A percentile compares a stretch with the other conserved stretches of the same genome.
Evolutionary conservation across 2,888 invertebrate genomes (phyloP).

Genomic region (Encarsia formosa): DNA sequence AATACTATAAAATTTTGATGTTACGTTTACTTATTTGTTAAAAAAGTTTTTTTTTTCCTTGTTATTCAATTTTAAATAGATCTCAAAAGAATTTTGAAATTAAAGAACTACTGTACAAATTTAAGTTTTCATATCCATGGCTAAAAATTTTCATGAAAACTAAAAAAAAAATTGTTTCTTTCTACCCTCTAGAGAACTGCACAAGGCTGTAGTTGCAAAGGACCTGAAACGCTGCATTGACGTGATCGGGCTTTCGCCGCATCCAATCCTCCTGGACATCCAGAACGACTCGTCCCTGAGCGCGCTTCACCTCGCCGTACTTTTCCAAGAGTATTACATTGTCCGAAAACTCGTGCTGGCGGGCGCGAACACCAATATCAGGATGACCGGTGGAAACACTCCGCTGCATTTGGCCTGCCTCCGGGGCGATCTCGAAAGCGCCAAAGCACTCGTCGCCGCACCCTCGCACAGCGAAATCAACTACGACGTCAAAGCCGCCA

Average conservation of each 20-base stretch:
- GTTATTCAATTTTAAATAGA: too few relatives aligned
- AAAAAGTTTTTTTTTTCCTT: too few relatives aligned
- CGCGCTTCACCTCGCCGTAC: conserved; percentile 79
- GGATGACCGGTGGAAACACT: conserved; percentile 66
- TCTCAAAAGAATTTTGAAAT: too few relatives aligned
- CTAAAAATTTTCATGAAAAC: too few relatives aligned
- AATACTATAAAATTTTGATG: too few relatives aligned
- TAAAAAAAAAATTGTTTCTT: too few relatives aligned
- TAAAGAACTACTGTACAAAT: too few relatives aligned
- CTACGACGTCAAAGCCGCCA: conserved; percentile 25
- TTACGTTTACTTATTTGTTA: too few relatives aligned
- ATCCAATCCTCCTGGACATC: conserved; percentile 71
- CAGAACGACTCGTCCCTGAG: conserved; percentile 76
- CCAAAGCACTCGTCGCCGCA: conserved; percentile 68
- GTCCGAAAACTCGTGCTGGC: conserved; percentile 73
- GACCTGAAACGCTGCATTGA: conserved; percentile 68
- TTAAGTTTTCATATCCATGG: too few relatives aligned
- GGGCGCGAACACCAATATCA: conserved; percentile 59
- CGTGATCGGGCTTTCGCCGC: conserved; percentile 73
- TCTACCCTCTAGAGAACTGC: conserved; percentile 85
- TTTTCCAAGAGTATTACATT: conserved; percentile 69
- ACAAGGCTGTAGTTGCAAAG: conserved; percentile 76
- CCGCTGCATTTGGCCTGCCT: conserved; percentile 78
- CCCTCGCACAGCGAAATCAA: conserved; percentile 55
- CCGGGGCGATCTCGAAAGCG: conserved; percentile 65